Base-by-base conservation (phyloP, 2,113 vertebrate genomes). In the Columbina picui region DNA sequence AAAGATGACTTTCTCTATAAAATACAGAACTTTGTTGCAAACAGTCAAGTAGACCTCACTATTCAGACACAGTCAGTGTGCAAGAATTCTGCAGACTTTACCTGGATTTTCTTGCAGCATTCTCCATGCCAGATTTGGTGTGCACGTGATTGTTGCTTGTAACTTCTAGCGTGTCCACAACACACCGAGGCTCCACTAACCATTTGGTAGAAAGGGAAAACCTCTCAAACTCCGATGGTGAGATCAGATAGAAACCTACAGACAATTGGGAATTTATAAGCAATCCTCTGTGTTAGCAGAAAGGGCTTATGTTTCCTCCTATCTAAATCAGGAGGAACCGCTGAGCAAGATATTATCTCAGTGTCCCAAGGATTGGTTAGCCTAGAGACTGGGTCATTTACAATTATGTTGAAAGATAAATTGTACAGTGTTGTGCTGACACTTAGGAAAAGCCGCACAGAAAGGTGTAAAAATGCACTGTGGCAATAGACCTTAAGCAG, bases 171-270 rank as follows among this genome's bases (percentile, higher is more conserved):
- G 90, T 32, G 39, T 98, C 98, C 69, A 99, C 98, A 32, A 99
- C 73, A 59, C 98, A 99, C 34, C 98, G 98, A 21, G 99, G 99
- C 96, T 99, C 99, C 90, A 99, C 98, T 82, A 99, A 47, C 97
- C 97, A 98, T 29, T 99, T 99, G 39, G 99, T 98, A 29, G 99
- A 99, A 83, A 99, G 97, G 22, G 99, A 99, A 97, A 99, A 99
- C 34, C 99, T 98, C 95, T 99, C 99, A 96, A 99, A 99, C 97
- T 99, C 99, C 0, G 99, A 99, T 0, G 99, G 99, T 0, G 99
- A 99, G 93, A 99, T 99, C 94, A 99, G 98, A 95, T 99, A 99
- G 97, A 99, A 99, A 30, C 99, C 99, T 99, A 86, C 20, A 82
- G 67, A 67, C 26, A 8, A 90, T 60, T 39, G 53, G 25, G 43